Evolutionary conservation across 2,888 invertebrate genomes (phyloP).

Genomic region (Eristalinus aeneus): DNA sequence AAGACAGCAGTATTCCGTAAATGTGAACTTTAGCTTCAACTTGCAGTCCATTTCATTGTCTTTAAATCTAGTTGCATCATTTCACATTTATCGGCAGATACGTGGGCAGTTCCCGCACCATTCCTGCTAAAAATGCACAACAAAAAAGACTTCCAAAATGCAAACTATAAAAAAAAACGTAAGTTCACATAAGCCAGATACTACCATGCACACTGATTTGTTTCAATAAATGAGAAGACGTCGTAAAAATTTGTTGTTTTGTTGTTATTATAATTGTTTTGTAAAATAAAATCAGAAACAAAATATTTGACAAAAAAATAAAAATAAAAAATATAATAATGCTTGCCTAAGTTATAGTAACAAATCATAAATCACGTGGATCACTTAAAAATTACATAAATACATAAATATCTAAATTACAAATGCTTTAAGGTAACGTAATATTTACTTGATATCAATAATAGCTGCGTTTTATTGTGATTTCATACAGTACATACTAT

Average conservation of each 20-base stretch:
- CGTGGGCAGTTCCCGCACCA: neutral
- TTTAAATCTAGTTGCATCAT: neutral
- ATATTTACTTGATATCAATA: slow-evolving; percentile 26
- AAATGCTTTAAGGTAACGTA: slow-evolving; percentile 41
- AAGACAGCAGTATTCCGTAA: slow-evolving; percentile 13
- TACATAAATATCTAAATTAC: slow-evolving; percentile 53
- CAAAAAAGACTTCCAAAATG: neutral
- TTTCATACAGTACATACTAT: neutral
- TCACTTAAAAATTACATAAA: slow-evolving; percentile 44
- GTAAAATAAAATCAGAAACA: slow-evolving; percentile 39
- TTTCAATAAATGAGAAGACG: slow-evolving; percentile 14
- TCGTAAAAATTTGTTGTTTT: slow-evolving; percentile 10
- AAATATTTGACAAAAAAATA: slow-evolving; percentile 20
- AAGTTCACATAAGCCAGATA: slow-evolving; percentile 20
- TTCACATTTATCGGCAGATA: neutral
- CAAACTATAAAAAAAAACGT: neutral
- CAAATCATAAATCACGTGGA: slow-evolving; percentile 42
- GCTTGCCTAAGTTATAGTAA: slow-evolving; percentile 40
- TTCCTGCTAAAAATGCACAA: neutral
- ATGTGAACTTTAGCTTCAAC: slow-evolving; percentile 1
- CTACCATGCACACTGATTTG: slow-evolving; percentile 16
- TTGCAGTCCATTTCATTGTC: neutral
- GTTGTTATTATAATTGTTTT: slow-evolving; percentile 26
- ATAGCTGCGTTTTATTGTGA: slow-evolving; percentile 33
- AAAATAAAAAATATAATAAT: slow-evolving; percentile 24